phyloP scores from a whole-genome alignment of 2,113 vertebrate genomes.

The Larimichthys crocea region DNA sequence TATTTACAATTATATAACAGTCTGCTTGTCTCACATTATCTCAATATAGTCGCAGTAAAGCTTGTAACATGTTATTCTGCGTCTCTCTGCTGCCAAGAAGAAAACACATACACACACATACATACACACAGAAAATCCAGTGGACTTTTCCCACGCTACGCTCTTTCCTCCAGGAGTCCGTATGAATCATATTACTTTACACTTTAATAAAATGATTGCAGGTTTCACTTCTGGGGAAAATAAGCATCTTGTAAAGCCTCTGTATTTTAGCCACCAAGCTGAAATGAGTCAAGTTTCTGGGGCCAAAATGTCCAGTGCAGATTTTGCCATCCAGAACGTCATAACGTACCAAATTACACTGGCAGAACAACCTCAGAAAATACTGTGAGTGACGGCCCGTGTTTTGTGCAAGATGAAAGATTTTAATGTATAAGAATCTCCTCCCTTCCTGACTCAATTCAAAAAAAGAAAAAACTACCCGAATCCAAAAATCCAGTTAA shows the following conservation, averaged over 20 bases:
- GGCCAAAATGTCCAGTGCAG: conserved; percentile 14
- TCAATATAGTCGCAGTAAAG: not conserved
- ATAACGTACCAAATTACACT: not conserved
- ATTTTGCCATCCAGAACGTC: not conserved
- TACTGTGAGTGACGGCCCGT: not conserved
- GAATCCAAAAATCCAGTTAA: not conserved
- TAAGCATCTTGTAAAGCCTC: conserved; percentile 9
- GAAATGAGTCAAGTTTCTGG: conserved; percentile 3
- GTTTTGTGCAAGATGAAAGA: not conserved
- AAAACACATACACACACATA: not conserved
- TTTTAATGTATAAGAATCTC: not conserved
- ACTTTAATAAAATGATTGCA: conserved; percentile 54
- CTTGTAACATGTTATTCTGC: not conserved
- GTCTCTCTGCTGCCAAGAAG: not conserved
- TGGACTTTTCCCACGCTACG: conserved; percentile 34
- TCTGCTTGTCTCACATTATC: not conserved
- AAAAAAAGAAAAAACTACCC: not conserved
- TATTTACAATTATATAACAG: not conserved
- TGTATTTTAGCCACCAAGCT: conserved; percentile 27
- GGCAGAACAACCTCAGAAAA: not conserved
- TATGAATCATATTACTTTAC: conserved; percentile 28
- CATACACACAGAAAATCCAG: not conserved
- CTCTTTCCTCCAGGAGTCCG: conserved; percentile 23
- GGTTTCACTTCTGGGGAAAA: conserved; percentile 43
- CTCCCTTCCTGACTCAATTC: not conserved